Base-by-base conservation (phyloP, 2,113 vertebrate species). In the Periophthalmus modestus region DNA sequence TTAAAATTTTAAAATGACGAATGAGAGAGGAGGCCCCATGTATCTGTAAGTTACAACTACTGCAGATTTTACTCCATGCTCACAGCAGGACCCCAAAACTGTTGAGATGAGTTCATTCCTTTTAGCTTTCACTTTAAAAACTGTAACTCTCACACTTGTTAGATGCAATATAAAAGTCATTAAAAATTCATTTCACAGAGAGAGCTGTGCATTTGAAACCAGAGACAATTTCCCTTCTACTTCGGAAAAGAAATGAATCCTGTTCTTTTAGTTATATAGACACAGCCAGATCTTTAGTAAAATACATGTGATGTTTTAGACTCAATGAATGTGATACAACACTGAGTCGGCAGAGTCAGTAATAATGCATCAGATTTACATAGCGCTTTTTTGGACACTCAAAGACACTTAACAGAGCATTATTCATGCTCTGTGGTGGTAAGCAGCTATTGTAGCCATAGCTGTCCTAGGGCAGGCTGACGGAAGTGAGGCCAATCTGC, bases 131-230 rank as follows among this genome's bases (percentile, higher is more conserved):
- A 75, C 58, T 84, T 78, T 72, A 50, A 72, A 85, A 88, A 69
- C 39, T 46, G 61, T 72, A 61, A 59, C 69, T 73, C 69, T 36
- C 47, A 62, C 12, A 18, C 59, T 82, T 18, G 61, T 70, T 80
- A 78, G 72, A 71, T 74, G 69, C 82, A 86, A 83, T 84, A 87
- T 78, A 81, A 87, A 82, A 79, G 47, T 84, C 83, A 85, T 88
- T 85, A 89, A 85, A 86, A 82, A 75, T 84, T 82, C 34, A 89
- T 88, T 88, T 85, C 73, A 71, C 58, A 73, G 74, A 77, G 48
- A 54, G 71, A 73, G 69, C 52, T 73, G 68, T 58, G 67, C 43
- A 63, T 73, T 73, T 24, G 71, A 57, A 58, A 36, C 67, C 75
- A 79, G 62, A 54, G 73, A 77, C 75, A 84, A 88, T 89, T 80